Base-by-base conservation (phyloP, 2,113 vertebrate species). In the Nestor notabilis region DNA sequence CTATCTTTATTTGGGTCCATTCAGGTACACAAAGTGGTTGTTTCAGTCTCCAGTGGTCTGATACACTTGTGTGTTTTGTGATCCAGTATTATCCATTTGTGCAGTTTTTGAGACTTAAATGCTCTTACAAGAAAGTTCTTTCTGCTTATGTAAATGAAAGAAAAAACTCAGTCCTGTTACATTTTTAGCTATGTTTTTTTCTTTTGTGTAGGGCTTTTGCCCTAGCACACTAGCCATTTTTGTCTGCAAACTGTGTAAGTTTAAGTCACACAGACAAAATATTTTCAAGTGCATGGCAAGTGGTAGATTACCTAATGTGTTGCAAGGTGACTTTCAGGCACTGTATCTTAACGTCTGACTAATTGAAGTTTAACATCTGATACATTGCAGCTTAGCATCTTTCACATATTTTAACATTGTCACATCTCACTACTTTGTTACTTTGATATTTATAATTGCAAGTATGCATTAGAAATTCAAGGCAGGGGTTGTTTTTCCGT, bases 401-500 rank as follows among this genome's bases (percentile, higher is more conserved):
- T 20, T 23, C 33, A 4, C n/a, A 13, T 24, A 27, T 71, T 63
- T 69, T 91, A 68, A 31, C 9, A 14, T n/a, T 78, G 5, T 55
- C 75, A 13, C 0, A 0, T 25, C 87, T 63, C 5, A 13, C 52
- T 90, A 5, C 37, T 74, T 65, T 0, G 1, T 78, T 89, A 47
- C 39, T 37, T 69, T 49, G 13, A 23, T 70, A 65, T 61, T 81
- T 87, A 2, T n/a, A 74, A 74, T 41, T 11, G 1, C 31, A 35
- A 63, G 35, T 79, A 24, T n/a, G 13, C 7, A 23, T 58, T 25
- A 14, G 27, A 74, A 84, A 29, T 83, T 69, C 19, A 33, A 49
- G 43, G 0, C 13, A 3, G 4, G 10, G 11, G 2, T 55, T 83
- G 6, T 33, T 80, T 89, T 52, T 44, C 24, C 1, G 1, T 81